Conservation (phyloP, 1,140 invertebrate genomes). For the Archegozetes longisetosus region DNA sequence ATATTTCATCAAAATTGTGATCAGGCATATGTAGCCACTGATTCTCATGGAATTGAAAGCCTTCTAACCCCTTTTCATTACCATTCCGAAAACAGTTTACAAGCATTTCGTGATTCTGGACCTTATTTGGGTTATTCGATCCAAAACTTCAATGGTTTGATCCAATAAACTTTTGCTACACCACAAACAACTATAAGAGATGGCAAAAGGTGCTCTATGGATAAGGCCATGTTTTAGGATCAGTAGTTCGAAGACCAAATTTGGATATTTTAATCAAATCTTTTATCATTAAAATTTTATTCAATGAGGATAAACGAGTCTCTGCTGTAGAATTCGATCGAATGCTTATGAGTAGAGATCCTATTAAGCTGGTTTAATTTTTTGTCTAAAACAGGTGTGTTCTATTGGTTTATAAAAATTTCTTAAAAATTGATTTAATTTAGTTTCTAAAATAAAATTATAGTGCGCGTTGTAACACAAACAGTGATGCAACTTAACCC, state of each 20-base stretch:
- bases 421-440: too few relatives aligned
- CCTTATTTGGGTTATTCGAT: conserved; percentile 43
- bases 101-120: conserved; percentile 49
- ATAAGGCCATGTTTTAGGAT: conserved; percentile 73
- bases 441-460: too few relatives aligned
- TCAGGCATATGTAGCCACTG: conserved; percentile 30
- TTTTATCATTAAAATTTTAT: conserved; percentile 51
- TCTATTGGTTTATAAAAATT: too few relatives aligned
- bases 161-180: conserved; percentile 33
- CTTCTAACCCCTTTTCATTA: conserved; percentile 22
- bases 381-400: too few relatives aligned
- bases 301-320: conserved; percentile 39
- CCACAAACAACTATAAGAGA: conserved; percentile 60
- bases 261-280: conserved; percentile 67
- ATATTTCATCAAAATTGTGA: conserved; percentile 75
- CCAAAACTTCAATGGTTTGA: conserved; percentile 53
- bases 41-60: conserved; percentile 20
- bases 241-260: conserved; percentile 59
- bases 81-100: conserved; percentile 30
- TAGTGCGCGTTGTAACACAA: conserved; percentile 40
- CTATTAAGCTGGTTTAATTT: too few relatives aligned
- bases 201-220: conserved; percentile 71
- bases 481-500: too few relatives aligned
- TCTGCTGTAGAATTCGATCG: conserved; percentile 53
- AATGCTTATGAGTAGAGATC: too few relatives aligned